These are phyloP conservation scores for Cassiopea andromeda DNA, from an alignment of 30 jellyfish, hydroid and myxozoan genomes.

Conservation along the genomic window DNA sequence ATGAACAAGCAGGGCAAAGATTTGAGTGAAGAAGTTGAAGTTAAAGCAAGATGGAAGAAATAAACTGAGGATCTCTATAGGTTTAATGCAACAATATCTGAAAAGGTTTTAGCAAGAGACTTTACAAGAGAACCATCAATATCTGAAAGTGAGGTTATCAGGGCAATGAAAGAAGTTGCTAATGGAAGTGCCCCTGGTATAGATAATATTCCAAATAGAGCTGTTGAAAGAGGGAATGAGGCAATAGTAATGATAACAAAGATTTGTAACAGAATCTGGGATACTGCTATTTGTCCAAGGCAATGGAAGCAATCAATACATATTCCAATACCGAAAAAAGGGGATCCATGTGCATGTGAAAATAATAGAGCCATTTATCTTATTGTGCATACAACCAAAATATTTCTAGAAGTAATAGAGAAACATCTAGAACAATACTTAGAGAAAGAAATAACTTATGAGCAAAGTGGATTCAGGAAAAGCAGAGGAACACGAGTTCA, in stretches of 20 bases:
- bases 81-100: slow-evolving; percentile 14
- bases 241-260: slow-evolving; percentile 44
- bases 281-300: slow-evolving; percentile 23
- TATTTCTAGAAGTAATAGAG: too few species aligned
- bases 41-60: slow-evolving; percentile 35
- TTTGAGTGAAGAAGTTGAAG: slow-evolving; percentile 38
- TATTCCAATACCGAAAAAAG: slow-evolving; percentile 20
- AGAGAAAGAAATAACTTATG: neutral
- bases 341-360: too few species aligned
- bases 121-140: slow-evolving; percentile 35
- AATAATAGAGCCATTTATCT: too few species aligned
- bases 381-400: too few species aligned
- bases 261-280: slow-evolving; percentile 43
- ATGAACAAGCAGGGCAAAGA: slow-evolving; percentile 35
- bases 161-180: slow-evolving; percentile 56
- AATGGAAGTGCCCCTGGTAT: slow-evolving; percentile 41
- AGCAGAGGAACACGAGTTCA: slow-evolving; percentile 34
- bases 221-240: slow-evolving; percentile 40
- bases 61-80: slow-evolving; percentile 5
- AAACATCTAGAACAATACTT: neutral
- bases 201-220: slow-evolving; percentile 37
- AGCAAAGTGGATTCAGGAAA: slow-evolving; percentile 27
- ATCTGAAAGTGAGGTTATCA: slow-evolving; percentile 39
- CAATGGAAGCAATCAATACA: slow-evolving; percentile 37
- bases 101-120: slow-evolving; percentile 21